Percentiles rank a stretch among this genome's conserved stretches.
Evolutionary conservation across 2,797 vertebrate species (phyloP).

Genomic region (Capromys pilorides): DNA sequence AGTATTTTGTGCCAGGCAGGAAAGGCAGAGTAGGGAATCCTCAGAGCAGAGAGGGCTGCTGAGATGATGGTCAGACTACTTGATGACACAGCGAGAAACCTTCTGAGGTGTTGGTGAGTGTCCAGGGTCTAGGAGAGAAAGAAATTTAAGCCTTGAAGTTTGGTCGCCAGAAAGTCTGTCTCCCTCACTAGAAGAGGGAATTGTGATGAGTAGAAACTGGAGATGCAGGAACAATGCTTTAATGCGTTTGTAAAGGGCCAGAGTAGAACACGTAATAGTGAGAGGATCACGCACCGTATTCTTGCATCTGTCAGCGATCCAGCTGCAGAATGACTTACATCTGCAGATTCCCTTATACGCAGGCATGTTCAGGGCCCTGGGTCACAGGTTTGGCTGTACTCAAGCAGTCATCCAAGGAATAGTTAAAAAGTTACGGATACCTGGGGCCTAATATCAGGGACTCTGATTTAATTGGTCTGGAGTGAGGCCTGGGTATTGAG

Average conservation of each 20-base stretch:
- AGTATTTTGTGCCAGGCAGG: neutral
- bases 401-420: neutral
- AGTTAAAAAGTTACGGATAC: neutral
- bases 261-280: neutral
- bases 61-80: constrained; percentile 34
- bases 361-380: neutral
- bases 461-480: constrained; percentile 51
- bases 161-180: neutral
- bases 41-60: neutral
- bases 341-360: neutral
- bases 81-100: constrained; percentile 52
- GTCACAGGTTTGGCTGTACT: neutral
- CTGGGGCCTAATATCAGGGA: neutral
- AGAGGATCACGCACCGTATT: neutral
- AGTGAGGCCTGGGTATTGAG: neutral
- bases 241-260: neutral
- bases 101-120: constrained; percentile 42
- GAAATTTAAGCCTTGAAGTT: neutral
- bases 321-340: neutral
- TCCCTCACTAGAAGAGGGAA: neutral
- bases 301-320: neutral
- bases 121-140: constrained; percentile 14
- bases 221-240: neutral
- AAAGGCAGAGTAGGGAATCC: constrained; percentile 19
- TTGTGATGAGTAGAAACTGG: neutral